phyloP scores from a whole-genome alignment of 2,888 invertebrate species.

The Camponotus fellah region DNA sequence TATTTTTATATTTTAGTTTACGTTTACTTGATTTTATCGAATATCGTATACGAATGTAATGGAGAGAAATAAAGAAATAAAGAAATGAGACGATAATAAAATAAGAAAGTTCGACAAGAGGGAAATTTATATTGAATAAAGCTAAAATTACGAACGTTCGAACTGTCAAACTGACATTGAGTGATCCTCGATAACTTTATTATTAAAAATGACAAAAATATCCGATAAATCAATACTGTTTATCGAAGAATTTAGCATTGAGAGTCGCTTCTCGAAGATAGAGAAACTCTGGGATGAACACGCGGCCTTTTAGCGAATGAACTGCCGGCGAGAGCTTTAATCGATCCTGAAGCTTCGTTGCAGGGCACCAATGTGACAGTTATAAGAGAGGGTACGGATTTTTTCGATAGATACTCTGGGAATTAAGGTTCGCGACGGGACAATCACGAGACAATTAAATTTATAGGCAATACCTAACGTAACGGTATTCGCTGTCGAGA shows the following conservation, averaged over 20 bases:
- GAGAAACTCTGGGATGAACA: background rate
- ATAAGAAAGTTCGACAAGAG: background rate
- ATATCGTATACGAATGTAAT: background rate
- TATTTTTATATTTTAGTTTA: too few species aligned
- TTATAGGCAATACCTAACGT: slow-evolving; percentile 45
- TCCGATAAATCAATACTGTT: background rate
- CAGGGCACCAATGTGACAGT: background rate
- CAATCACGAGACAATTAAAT: slow-evolving; percentile 44
- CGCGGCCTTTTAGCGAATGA: background rate
- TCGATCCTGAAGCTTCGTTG: slow-evolving; percentile 7
- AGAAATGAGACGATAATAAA: background rate
- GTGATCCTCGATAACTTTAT: background rate
- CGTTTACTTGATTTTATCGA: background rate
- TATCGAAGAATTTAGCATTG: background rate
- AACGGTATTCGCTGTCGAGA: slow-evolving; percentile 40
- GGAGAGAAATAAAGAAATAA: background rate
- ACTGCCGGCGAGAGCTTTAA: slow-evolving; percentile 11
- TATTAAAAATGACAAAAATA: background rate
- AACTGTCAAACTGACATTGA: background rate
- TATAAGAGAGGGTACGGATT: background rate
- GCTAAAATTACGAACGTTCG: background rate
- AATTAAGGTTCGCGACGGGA: slow-evolving; percentile 38
- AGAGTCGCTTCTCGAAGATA: background rate
- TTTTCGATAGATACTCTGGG: background rate
- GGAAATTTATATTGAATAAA: background rate